A percentile compares a stretch with the other conserved stretches of the same genome.
Evolutionary conservation across 2,113 vertebrate species (phyloP).

Genomic region (Podarcis cretensis): DNA sequence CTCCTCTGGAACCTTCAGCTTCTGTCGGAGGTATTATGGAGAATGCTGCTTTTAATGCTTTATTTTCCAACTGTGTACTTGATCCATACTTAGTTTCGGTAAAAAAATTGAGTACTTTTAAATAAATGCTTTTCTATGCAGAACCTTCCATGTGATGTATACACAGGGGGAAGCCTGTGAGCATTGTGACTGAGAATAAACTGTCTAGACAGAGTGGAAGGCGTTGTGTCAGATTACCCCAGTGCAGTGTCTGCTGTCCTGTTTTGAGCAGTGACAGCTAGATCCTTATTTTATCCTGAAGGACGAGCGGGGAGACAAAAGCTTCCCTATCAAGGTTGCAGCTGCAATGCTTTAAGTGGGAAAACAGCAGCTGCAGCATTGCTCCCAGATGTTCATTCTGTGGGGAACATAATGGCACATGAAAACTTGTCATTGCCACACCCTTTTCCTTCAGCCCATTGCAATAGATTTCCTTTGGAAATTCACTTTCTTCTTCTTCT

Average conservation of each 20-base stretch:
- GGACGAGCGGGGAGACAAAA: no score
- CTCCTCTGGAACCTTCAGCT: slow-evolving; percentile 97
- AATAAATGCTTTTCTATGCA: neutral
- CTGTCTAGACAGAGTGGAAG: neutral
- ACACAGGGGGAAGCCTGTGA: neutral
- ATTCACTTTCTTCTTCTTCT: neutral
- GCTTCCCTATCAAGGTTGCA: neutral
- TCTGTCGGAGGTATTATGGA: slow-evolving; percentile 90
- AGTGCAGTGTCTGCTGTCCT: neutral
- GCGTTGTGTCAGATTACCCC: neutral
- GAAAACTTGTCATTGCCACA: neutral
- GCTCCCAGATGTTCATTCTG: neutral
- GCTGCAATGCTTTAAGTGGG: neutral
- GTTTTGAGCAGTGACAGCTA: neutral
- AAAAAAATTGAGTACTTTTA: neutral
- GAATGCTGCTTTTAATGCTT: neutral
- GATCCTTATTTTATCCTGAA: neutral
- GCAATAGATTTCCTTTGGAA: neutral
- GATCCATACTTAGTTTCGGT: slow-evolving; percentile 5
- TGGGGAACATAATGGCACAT: neutral
- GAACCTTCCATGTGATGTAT: neutral
- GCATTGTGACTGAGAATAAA: neutral
- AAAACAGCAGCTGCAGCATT: neutral
- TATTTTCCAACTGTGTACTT: rapidly evolving
- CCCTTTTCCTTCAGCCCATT: neutral